Conservation (phyloP, 1,140 invertebrate genomes). For the Megalopta genalis region DNA sequence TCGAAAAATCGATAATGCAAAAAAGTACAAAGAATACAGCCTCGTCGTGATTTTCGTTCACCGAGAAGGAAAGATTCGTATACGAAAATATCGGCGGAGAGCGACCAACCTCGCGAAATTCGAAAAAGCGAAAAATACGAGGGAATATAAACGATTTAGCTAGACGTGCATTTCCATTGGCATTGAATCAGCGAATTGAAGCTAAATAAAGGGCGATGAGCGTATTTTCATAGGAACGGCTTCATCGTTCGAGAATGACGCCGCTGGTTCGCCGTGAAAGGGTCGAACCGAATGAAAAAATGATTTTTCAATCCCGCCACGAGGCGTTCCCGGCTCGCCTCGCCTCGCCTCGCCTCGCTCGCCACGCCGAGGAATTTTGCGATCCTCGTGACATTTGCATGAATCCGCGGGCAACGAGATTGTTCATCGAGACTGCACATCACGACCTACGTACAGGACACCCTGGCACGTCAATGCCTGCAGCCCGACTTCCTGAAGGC, state of each 20-base stretch:
- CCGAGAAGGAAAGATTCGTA: too few relatives aligned
- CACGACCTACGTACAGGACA: slow-evolving; percentile 57
- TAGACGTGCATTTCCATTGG: too few relatives aligned
- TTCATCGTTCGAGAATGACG: not conserved
- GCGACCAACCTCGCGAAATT: too few relatives aligned
- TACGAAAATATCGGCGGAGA: too few relatives aligned
- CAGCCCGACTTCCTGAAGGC: slow-evolving; percentile 40
- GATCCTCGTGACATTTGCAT: slow-evolving; percentile 45
- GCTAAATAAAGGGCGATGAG: not conserved
- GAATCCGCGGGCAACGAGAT: slow-evolving; percentile 26
- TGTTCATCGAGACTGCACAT: slow-evolving; percentile 54
- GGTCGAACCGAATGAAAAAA: not conserved
- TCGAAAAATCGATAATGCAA: too few relatives aligned
- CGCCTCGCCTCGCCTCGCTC: too few relatives aligned
- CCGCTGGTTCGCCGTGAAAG: not conserved
- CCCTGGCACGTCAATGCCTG: slow-evolving; percentile 55
- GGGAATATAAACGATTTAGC: too few relatives aligned
- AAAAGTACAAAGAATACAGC: too few relatives aligned
- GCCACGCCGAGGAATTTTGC: slow-evolving; percentile 15
- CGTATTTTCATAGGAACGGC: slow-evolving; percentile 1
- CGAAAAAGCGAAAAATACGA: too few relatives aligned
- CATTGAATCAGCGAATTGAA: not conserved
- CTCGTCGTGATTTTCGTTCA: too few relatives aligned
- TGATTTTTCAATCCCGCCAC: not conserved
- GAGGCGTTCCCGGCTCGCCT: not conserved